Evolutionary conservation across 2,113 vertebrate genomes (phyloP).

Genomic region (Prionailurus bengalensis): DNA sequence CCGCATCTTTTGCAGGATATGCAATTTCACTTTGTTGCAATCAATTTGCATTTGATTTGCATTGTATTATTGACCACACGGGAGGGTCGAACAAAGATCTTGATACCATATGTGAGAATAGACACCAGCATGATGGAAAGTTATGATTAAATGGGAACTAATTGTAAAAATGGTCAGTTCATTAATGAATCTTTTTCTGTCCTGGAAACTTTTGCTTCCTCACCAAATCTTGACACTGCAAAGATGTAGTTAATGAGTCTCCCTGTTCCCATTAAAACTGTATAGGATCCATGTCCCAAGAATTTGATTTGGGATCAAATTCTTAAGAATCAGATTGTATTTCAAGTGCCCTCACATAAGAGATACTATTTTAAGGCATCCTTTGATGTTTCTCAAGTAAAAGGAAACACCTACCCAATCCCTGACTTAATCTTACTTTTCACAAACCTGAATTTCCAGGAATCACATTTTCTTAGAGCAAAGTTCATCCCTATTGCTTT

Average conservation of each 20-base stretch:
- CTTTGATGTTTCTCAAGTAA: slow-evolving; percentile 60
- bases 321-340: slow-evolving; percentile 44
- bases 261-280: neutral
- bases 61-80: slow-evolving; percentile 53
- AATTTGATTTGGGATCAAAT: slow-evolving; percentile 6
- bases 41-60: slow-evolving; percentile 71
- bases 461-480: neutral
- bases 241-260: neutral
- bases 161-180: slow-evolving; percentile 52
- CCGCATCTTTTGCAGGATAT: slow-evolving; percentile 40
- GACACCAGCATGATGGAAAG: neutral
- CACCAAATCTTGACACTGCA: neutral
- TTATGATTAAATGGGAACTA: slow-evolving; percentile 38
- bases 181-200: slow-evolving; percentile 20
- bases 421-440: slow-evolving; percentile 59
- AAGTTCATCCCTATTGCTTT: neutral
- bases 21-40: slow-evolving; percentile 56
- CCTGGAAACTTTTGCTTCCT: slow-evolving; percentile 38
- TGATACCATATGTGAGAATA: neutral
- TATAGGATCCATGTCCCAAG: neutral
- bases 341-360: neutral
- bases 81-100: slow-evolving; percentile 31
- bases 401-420: neutral
- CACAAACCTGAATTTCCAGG: slow-evolving; percentile 40
- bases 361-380: slow-evolving; percentile 57